Conservation (phyloP, 2,888 invertebrate species). For the Epsilonema sp. region DNA sequence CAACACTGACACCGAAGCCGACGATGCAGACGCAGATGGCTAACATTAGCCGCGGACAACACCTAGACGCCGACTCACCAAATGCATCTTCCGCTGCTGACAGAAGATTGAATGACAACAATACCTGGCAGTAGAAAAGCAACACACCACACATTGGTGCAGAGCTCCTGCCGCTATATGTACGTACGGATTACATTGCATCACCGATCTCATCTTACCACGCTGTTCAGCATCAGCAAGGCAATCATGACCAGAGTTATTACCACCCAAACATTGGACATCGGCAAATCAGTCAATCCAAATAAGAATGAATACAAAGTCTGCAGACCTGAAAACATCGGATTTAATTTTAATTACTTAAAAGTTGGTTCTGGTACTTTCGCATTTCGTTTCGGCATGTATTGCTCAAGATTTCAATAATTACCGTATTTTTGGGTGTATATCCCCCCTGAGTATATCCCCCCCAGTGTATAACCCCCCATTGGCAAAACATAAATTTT, state of each 20-base stretch:
- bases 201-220: slow-evolving; percentile 16
- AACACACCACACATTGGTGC: no score
- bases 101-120: slow-evolving; percentile 21
- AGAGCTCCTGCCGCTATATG: no score
- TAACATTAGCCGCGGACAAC: slow-evolving; percentile 22
- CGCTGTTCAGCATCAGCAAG: slow-evolving; percentile 17
- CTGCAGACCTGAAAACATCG: no score
- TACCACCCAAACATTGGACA: slow-evolving; percentile 18
- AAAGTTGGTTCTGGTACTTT: no score
- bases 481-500: no score
- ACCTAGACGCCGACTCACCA: slow-evolving; percentile 21
- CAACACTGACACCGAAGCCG: slow-evolving; percentile 16
- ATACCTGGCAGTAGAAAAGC: slow-evolving; percentile 13
- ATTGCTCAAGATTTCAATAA: no score
- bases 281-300: not conserved
- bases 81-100: slow-evolving; percentile 23
- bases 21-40: slow-evolving; percentile 18
- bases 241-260: slow-evolving; percentile 17
- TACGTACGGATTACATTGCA: not conserved
- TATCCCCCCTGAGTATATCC: no score
- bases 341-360: no score
- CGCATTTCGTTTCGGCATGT: no score
- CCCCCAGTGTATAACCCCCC: no score
- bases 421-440: no score
- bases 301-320: no score